These are phyloP conservation scores for Saimiri boliviensis DNA, from an alignment of 2,113 vertebrate genomes.

Conservation along the genomic window DNA sequence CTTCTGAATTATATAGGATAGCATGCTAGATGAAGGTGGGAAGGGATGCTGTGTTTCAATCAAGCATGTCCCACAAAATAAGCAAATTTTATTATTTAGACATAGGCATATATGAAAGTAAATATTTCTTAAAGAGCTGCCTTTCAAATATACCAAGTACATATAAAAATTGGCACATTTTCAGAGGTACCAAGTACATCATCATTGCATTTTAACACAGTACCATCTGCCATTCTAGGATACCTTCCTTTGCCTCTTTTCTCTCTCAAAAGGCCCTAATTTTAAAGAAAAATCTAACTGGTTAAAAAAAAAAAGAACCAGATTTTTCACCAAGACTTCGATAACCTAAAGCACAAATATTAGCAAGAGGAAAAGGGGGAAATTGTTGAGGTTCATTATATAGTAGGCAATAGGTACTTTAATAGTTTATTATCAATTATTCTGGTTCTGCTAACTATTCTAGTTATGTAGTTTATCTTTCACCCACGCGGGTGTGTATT, in stretches of 20 bases:
- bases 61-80: not conserved
- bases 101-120: not conserved
- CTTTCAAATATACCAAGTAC: too few relatives aligned
- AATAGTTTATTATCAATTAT: not conserved
- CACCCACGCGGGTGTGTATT: constrained; percentile 16
- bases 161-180: not conserved
- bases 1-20: not conserved
- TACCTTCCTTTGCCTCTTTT: not conserved
- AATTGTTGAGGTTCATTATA: not conserved
- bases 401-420: not conserved
- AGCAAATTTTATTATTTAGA: not conserved
- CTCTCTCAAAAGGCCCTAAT: not conserved
- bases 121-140: not conserved
- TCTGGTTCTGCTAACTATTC: constrained; percentile 14
- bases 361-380: not conserved
- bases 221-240: not conserved
- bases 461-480: constrained; percentile 18
- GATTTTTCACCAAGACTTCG: not conserved
- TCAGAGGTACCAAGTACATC: not conserved
- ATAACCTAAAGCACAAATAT: constrained; percentile 16
- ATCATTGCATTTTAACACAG: not conserved
- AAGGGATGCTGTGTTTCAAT: not conserved
- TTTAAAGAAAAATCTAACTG: not conserved
- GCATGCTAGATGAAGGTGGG: not conserved
- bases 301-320: not conserved